phyloP scores from a whole-genome alignment of 2,888 invertebrate species.

The Erebia ligea region DNA sequence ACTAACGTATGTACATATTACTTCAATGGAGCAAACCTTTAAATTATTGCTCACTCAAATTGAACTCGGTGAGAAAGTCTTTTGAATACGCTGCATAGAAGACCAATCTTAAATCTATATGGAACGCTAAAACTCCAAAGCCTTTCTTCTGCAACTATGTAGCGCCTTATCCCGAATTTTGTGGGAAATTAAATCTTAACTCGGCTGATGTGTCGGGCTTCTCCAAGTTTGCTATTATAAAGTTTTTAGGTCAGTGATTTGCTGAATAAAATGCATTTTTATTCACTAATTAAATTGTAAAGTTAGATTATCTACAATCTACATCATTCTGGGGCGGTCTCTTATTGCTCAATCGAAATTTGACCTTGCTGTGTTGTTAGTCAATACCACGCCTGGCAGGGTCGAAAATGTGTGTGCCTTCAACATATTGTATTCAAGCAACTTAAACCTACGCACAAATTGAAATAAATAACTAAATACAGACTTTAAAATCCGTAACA shows the following conservation, averaged over 20 bases:
- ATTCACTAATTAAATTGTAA: slow-evolving; percentile 39
- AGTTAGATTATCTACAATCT: slow-evolving; percentile 59
- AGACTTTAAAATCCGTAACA: neutral
- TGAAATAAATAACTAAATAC: neutral
- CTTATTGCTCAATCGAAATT: slow-evolving; percentile 55
- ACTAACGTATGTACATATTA: too few relatives aligned
- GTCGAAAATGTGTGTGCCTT: slow-evolving; percentile 43
- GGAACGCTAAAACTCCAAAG: too few relatives aligned
- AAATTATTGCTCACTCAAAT: too few relatives aligned
- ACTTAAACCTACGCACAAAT: slow-evolving; percentile 10
- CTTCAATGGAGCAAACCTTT: too few relatives aligned
- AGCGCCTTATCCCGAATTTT: neutral
- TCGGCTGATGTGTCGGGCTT: neutral
- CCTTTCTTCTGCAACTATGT: neutral
- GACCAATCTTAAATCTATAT: too few relatives aligned
- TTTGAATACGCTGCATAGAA: too few relatives aligned
- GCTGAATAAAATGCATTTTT: slow-evolving; percentile 35
- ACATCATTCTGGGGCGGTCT: slow-evolving; percentile 51
- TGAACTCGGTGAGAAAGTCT: too few relatives aligned
- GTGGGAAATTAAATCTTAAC: neutral
- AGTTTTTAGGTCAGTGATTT: slow-evolving; percentile 32
- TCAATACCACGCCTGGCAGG: slow-evolving; percentile 56
- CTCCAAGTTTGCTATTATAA: slow-evolving; percentile 15
- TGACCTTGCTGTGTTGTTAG: slow-evolving; percentile 64
- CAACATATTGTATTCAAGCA: slow-evolving; percentile 11